Evolutionary conservation across 1,140 invertebrate genomes (phyloP).

Genomic region (Micrasema minimum): DNA sequence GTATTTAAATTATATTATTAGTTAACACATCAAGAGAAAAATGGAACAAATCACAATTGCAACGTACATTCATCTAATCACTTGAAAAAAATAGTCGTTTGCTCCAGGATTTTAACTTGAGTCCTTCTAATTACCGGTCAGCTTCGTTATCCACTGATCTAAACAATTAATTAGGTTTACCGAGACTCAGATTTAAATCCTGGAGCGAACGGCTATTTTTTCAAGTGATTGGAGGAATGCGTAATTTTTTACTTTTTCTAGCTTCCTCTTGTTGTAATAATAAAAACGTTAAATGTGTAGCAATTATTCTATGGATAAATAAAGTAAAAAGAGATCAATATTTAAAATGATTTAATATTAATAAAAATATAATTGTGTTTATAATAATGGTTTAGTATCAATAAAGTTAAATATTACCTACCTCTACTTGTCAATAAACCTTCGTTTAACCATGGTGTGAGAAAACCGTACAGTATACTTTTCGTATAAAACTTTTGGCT

Average conservation of each 20-base stretch:
- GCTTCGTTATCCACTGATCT: too few species aligned
- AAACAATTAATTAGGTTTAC: background rate
- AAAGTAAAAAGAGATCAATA: background rate
- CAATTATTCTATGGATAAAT: background rate
- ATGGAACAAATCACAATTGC: background rate
- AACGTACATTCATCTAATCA: too few species aligned
- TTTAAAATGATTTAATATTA: background rate
- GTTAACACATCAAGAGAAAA: background rate
- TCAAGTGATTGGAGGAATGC: background rate
- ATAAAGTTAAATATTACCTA: constrained; percentile 7
- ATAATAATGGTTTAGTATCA: background rate
- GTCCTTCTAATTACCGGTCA: too few species aligned
- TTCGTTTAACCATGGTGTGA: constrained; percentile 38
- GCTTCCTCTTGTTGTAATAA: background rate
- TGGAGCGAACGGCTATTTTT: too few species aligned
- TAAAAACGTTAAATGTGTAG: background rate
- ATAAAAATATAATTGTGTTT: background rate
- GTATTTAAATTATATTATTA: too few species aligned
- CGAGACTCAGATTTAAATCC: background rate
- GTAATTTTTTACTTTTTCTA: background rate
- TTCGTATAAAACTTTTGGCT: constrained; percentile 48
- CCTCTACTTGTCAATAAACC: constrained; percentile 40
- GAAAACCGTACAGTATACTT: constrained; percentile 19
- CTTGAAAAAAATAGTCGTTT: too few species aligned
- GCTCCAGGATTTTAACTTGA: too few species aligned